Percentiles rank a stretch among this genome's conserved stretches.
phyloP scores from a whole-genome alignment of 2,888 invertebrate genomes.

The Cantharis nigra region DNA sequence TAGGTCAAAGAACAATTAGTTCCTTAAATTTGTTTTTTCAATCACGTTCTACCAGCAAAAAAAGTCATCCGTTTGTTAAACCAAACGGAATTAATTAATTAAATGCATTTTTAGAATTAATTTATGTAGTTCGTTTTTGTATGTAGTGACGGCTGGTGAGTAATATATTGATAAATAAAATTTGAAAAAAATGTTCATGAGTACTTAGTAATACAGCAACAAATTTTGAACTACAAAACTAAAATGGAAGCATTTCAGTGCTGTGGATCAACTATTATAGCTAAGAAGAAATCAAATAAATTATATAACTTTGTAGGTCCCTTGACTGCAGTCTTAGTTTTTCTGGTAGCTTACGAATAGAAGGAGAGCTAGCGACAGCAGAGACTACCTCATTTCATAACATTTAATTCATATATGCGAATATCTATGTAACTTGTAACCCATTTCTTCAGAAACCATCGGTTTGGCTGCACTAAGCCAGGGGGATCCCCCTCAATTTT shows the following conservation, averaged over 20 bases:
- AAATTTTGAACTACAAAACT: background rate
- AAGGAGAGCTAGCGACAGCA: too few species aligned
- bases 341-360: too few species aligned
- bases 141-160: background rate
- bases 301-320: background rate
- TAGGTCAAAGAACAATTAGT: slow-evolving; percentile 79
- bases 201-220: background rate
- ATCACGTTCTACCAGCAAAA: slow-evolving; percentile 53
- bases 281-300: too few species aligned
- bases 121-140: background rate
- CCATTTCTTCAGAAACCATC: too few species aligned
- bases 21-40: slow-evolving; percentile 82
- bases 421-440: too few species aligned
- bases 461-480: too few species aligned
- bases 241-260: background rate
- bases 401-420: too few species aligned
- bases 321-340: background rate
- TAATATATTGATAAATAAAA: background rate
- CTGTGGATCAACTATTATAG: too few species aligned
- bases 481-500: too few species aligned
- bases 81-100: slow-evolving; percentile 33
- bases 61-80: slow-evolving; percentile 49
- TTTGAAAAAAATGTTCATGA: background rate
- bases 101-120: background rate
- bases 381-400: too few species aligned